Percentiles rank a stretch among this genome's conserved stretches.
Conservation (phyloP, 2,888 invertebrate species). For the Rhamphomyia laevipes region DNA sequence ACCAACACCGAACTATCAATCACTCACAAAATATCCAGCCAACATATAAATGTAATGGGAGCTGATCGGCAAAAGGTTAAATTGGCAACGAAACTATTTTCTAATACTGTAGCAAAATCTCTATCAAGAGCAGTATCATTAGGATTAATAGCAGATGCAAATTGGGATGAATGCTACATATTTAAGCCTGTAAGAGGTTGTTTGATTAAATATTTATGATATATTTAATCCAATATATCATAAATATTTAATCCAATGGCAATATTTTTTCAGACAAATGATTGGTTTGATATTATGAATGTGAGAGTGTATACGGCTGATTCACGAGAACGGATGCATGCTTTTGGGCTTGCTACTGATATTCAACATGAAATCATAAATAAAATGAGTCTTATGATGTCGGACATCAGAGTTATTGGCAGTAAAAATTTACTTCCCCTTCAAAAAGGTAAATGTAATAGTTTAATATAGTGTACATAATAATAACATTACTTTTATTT, state of each 20-base stretch:
- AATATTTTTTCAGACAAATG: constrained; percentile 10
- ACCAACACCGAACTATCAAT: not conserved
- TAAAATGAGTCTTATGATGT: constrained; percentile 10
- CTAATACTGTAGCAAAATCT: not conserved
- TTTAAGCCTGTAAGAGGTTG: not conserved
- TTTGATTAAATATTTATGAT: too few species aligned
- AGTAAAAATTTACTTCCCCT: not conserved
- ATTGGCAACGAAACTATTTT: not conserved
- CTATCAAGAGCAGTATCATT: not conserved
- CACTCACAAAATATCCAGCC: not conserved
- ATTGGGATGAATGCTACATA: not conserved
- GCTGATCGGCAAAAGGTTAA: not conserved
- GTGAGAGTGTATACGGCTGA: constrained; percentile 5
- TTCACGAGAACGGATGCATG: constrained; percentile 6
- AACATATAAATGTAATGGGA: not conserved
- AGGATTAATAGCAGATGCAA: not conserved
- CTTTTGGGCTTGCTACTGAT: constrained; percentile 10
- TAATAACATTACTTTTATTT: too few species aligned
- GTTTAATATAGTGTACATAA: too few species aligned
- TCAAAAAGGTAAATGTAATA: constrained; percentile 1
- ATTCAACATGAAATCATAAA: constrained; percentile 9
- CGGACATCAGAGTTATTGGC: constrained; percentile 7
- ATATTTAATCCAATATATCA: not conserved
- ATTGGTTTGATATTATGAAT: constrained; percentile 15
- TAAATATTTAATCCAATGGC: not conserved